A percentile compares a stretch with the other conserved stretches of the same genome.
Conservation (phyloP, 2,888 invertebrate species). For the Globia sparganii region DNA sequence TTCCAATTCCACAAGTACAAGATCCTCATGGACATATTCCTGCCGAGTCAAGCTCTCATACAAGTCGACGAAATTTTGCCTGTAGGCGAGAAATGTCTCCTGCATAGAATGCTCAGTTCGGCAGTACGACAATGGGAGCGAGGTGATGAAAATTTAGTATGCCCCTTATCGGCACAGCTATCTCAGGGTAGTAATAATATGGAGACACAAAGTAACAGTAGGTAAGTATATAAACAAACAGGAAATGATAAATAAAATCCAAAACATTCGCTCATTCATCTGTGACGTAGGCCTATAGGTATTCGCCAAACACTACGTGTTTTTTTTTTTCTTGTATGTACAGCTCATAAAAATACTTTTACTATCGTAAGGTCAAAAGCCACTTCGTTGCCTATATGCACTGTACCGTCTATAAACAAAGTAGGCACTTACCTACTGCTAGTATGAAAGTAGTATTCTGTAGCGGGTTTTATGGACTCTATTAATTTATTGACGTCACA, state of each 20-base stretch:
- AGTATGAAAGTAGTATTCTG: slow-evolving; percentile 1
- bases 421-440: neutral
- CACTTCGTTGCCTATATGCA: neutral
- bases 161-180: slow-evolving; percentile 83
- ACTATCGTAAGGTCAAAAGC: slow-evolving; percentile 41
- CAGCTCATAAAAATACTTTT: slow-evolving; percentile 26
- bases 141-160: slow-evolving; percentile 90
- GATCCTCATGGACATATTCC: slow-evolving; percentile 90
- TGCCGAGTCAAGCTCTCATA: slow-evolving; percentile 87
- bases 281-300: slow-evolving; percentile 2
- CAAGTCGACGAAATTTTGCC: slow-evolving; percentile 82
- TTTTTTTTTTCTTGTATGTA: slow-evolving; percentile 17
- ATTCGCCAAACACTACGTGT: slow-evolving; percentile 3
- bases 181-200: slow-evolving; percentile 73
- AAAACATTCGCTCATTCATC: neutral
- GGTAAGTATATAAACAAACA: slow-evolving; percentile 68
- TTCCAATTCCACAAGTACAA: slow-evolving; percentile 91
- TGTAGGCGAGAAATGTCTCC: slow-evolving; percentile 84
- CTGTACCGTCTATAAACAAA: slow-evolving; percentile 21
- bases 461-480: slow-evolving; percentile 3
- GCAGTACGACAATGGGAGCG: slow-evolving; percentile 90
- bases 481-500: slow-evolving; percentile 42
- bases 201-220: slow-evolving; percentile 72
- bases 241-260: neutral
- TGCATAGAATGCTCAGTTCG: slow-evolving; percentile 91